Base-by-base conservation (phyloP, 2,113 vertebrate genomes). In the Xiphophorus maculatus region DNA sequence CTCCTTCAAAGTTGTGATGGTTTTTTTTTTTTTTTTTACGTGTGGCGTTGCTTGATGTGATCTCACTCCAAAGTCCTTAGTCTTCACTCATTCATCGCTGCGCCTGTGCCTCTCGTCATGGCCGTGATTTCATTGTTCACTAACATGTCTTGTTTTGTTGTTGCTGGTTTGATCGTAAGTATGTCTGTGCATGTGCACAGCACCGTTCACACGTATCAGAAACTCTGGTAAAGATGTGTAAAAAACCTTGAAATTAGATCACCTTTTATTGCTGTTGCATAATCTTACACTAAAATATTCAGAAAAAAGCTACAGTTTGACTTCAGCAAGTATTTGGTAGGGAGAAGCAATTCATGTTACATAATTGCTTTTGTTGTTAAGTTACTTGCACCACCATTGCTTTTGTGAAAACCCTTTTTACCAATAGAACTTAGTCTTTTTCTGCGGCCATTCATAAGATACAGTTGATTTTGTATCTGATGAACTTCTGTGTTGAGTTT, bases 1-100 rank as follows among this genome's bases (percentile, higher is more conserved):
- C 17, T 19, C 19, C 32, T 1, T 82, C 71, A 71, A 79, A 79
- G 77, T 74, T 89, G 85, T 86, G 82, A 67, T 74, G 10, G 10
- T 4, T 11, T 19, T 64, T 2, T 35, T 35, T 8, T 33, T 30
- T 3, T 30, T 29, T 32, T 19, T 22, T 17, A 2, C 68, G 33
- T 65, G 63, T 74, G 63, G 66, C 28, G n/a, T 19, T 25, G 77
- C 69, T 78, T 87, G 82, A 37, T 32, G 79, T 78, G 80, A 60
- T 71, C 70, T 73, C 32, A 25, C 35, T 83, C 40, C 42, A 5
- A n/a, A 19, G 30, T 74, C 66, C 58, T 66, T n/a, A 25, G 19
- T 54, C 48, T 69, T 27, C 40, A 27, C 15, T 69, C 40, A 28
- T 17, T 48, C 58, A 48, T 42, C 77, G 9, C n/a, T 67, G 35